Conservation (phyloP, 2,888 invertebrate species). For the Polylopha cassiicola region DNA sequence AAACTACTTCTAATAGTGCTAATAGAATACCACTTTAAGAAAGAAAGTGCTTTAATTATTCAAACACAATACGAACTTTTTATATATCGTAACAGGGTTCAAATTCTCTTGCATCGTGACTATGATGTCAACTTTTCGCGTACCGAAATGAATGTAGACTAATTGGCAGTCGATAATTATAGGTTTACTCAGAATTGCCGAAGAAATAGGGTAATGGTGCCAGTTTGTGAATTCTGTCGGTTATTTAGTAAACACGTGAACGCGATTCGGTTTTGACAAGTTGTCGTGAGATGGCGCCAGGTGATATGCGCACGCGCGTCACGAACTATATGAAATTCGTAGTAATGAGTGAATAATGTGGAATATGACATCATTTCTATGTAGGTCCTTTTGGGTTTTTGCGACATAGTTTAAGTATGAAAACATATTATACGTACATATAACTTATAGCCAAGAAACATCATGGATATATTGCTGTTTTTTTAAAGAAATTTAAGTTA, state of each 20-base stretch:
- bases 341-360: conserved; percentile 20
- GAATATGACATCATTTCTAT: conserved; percentile 19
- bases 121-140: conserved; percentile 19
- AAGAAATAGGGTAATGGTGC: conserved; percentile 49
- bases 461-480: no score
- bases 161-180: conserved; percentile 46
- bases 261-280: conserved; percentile 52
- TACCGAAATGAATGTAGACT: conserved; percentile 37
- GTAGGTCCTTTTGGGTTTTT: conserved; percentile 17
- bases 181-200: conserved; percentile 32
- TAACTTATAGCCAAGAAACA: no score
- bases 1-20: conserved; percentile 21
- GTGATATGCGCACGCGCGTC: conserved; percentile 44
- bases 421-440: no score
- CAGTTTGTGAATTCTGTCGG: conserved; percentile 51
- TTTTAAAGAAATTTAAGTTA: no score
- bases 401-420: no score
- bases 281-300: conserved; percentile 60
- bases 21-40: conserved; percentile 21
- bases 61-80: no score
- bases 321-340: conserved; percentile 38
- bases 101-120: not conserved
- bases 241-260: conserved; percentile 28
- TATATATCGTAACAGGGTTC: conserved; percentile 1
- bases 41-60: conserved; percentile 9